Conservation (phyloP, 2,888 invertebrate genomes). For the Cistogaster globosa region DNA sequence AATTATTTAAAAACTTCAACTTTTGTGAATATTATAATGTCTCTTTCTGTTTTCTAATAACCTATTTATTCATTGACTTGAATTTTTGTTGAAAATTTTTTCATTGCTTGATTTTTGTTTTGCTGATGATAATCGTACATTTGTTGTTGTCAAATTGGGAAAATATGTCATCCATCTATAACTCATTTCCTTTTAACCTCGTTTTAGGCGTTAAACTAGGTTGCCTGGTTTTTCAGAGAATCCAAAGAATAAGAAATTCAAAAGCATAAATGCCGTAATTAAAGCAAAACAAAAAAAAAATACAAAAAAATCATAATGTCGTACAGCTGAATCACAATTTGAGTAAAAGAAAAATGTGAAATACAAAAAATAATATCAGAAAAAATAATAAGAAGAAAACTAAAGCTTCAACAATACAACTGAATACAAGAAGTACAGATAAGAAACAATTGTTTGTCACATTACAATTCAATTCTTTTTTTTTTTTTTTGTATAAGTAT, state of each 20-base stretch:
- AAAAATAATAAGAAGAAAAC: background rate
- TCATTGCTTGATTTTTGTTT: no score
- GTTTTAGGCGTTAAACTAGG: conserved; percentile 40
- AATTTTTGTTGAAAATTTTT: conserved; percentile 40
- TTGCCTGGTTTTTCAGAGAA: background rate
- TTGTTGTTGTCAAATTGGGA: conserved; percentile 25
- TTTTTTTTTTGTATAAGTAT: no score
- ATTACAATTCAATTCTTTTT: conserved; percentile 12
- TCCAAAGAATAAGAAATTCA: background rate
- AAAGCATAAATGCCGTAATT: conserved; percentile 20
- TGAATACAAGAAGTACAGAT: background rate
- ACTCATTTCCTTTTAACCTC: conserved; percentile 55
- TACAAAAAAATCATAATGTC: background rate
- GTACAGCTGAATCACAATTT: background rate
- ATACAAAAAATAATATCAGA: conserved; percentile 3
- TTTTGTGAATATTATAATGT: background rate
- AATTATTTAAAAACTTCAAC: no score
- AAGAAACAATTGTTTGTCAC: conserved; percentile 8
- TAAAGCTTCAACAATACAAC: no score
- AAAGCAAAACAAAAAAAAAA: conserved; percentile 7
- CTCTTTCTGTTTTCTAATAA: background rate
- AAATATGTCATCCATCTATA: no score
- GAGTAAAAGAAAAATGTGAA: background rate
- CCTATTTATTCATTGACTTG: conserved; percentile 51
- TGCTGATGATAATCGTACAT: background rate